Evolutionary conservation across 2,113 vertebrate genomes (phyloP).

Genomic region (Psilopogon haemacephalus): DNA sequence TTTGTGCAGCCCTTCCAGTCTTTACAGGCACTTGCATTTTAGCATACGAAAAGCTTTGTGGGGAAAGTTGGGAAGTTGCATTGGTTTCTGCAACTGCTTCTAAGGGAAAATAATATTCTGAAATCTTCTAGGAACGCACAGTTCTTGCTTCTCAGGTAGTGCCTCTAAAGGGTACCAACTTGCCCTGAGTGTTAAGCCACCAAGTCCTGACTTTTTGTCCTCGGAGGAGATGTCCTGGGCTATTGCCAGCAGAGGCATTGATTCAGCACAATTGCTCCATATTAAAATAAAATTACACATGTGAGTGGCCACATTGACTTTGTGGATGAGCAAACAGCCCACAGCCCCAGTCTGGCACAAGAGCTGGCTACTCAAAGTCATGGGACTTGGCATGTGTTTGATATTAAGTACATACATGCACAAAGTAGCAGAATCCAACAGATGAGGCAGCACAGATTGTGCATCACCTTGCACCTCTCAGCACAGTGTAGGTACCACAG

Average conservation of each 20-base stretch:
- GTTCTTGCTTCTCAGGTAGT: neutral
- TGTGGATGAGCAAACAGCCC: neutral
- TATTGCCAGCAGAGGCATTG: neutral
- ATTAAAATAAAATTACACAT: neutral
- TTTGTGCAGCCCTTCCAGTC: neutral
- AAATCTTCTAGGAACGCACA: neutral
- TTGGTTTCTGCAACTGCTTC: neutral
- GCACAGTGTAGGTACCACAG: accelerated
- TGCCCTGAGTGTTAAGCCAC: neutral
- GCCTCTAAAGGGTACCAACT: neutral
- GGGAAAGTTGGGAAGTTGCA: neutral
- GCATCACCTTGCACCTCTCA: neutral
- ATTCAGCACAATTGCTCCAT: neutral
- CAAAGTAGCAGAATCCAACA: neutral
- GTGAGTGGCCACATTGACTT: neutral
- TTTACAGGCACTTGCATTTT: neutral
- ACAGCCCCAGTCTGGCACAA: neutral
- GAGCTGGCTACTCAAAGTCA: neutral
- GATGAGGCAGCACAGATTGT: neutral
- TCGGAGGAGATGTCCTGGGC: neutral
- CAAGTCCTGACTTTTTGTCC: neutral
- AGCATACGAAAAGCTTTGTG: neutral
- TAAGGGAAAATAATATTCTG: neutral
- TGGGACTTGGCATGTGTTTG: neutral
- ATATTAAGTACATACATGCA: neutral